Percentiles rank a stretch among this genome's conserved stretches.
These are phyloP conservation scores for Argopecten irradians DNA, from an alignment of 1,140 invertebrate genomes.

Conservation along the genomic window DNA sequence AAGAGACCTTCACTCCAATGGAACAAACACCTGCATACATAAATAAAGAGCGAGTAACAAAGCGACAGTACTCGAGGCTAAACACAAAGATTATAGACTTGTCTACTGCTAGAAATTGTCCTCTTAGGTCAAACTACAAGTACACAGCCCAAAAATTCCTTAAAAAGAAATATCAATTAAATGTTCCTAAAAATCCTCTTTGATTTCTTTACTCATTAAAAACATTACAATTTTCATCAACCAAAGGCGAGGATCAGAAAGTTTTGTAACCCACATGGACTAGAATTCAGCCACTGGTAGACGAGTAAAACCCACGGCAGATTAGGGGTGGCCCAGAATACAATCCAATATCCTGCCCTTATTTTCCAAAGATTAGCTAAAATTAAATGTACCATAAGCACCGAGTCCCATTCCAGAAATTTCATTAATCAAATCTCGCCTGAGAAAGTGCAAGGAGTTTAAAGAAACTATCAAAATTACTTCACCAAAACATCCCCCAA, in stretches of 20 bases:
- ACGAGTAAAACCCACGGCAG: not conserved
- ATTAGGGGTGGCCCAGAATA: not conserved
- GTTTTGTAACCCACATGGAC: not conserved
- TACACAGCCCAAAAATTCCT: not conserved
- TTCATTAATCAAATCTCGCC: not conserved
- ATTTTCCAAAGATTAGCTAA: slow-evolving; percentile 9
- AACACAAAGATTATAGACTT: too few species aligned
- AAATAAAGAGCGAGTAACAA: too few species aligned
- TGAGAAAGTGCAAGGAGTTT: not conserved
- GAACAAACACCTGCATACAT: too few species aligned
- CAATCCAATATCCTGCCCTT: slow-evolving; percentile 13
- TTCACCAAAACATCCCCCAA: not conserved
- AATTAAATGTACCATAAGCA: slow-evolving; percentile 16
- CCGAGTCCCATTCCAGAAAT: not conserved
- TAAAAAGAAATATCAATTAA: not conserved
- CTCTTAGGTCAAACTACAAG: not conserved
- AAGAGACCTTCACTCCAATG: too few species aligned
- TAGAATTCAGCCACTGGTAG: not conserved
- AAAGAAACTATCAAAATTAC: not conserved
- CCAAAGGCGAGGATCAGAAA: not conserved
- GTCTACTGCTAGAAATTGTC: not conserved
- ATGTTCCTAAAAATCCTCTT: not conserved
- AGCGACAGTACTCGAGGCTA: too few species aligned
- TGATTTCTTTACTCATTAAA: not conserved
- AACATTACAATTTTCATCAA: not conserved